Evolutionary conservation across 2,113 vertebrate species (phyloP), one percentile per base, ranked within the genome.

Genomic region (Strix aluco): DNA sequence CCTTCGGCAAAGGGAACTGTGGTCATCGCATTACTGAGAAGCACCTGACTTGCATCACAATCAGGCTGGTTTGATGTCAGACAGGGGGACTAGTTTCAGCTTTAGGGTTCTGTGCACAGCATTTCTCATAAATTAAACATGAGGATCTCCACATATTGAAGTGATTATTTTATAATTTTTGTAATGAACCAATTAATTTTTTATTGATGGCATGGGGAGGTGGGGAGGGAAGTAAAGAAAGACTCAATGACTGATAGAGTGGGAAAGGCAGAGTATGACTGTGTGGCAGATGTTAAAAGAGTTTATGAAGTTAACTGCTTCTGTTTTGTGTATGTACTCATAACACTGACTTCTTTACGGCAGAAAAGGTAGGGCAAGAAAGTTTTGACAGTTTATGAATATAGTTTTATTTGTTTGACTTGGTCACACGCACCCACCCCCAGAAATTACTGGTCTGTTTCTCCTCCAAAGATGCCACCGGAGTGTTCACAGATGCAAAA

Each of bases 41-140:
- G 42, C 22, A 49, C 46, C 44, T 86, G 73, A 46, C 84, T 86
- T 88, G 59, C 86, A 88, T 65, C 73, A 72, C 20, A 82, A 84
- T 63, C 32, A 52, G 34, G 29, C 55, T 78, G 57, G 14, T 44
- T 86, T 93, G 74, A 54, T 94, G 89, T 94, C 86, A 85, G 57
- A 26, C 69, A 71, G 22, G 20, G 84, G 20, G 34, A 85, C 77
- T 92, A 42, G 89, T 95, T 97, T 90, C 90, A 96, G 71, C 61
- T 91, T 91, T 40, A 32, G 49, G 54, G 44, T 94, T 87, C 92
- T 93, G 21, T 69, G 58, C 22, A 62, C 55, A 46, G 29, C 11
- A 22, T 85, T 84, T 69, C 81, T 92, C 80, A 82, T 78, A 74
- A 95, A 94, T 92, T 90, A 83, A 93, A 81, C 55, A 38, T 72